Base-by-base conservation (phyloP, 2,113 vertebrate genomes). In the Carettochelys insculpta region DNA sequence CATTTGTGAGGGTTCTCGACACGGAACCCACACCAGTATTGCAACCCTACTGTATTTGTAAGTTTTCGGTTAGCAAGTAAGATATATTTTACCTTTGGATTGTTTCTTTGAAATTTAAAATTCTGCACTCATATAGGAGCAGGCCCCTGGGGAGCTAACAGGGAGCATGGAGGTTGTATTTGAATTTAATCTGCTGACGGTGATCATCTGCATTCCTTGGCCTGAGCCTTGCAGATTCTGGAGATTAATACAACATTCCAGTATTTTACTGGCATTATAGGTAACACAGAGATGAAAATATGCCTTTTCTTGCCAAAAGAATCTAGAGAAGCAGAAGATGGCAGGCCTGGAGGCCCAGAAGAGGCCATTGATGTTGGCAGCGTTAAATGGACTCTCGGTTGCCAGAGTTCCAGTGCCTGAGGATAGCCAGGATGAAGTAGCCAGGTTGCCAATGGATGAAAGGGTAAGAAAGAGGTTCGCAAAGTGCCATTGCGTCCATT, bases 251-350 rank as follows among this genome's bases (percentile, higher is more conserved):
- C 96, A 95, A 91, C 97, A 98, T 98, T 98, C 98, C 97, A 98
- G 71, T 94, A 96, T 97, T 98, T 97, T 96, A 68, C 96, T 96
- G 97, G 97, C 95, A 95, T 97, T 96, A 94, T 94, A 97, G 97
- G 97, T 98, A 97, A 97, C 95, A 96, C 95, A 87, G 93, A 97
- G 96, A 97, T 97, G 96, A 98, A 98, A 98, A 98, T 94, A 88
- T 98, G 97, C 98, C 97, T 97, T 99, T 98, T 98, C 97, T 98
- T 99, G 95, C 97, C 98, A 86, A 98, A 98, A 99, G 99, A 99
- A 99, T 95, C 98, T 99, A 97, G 99, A 99, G 96, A 99, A 99
- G 95, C 99, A 99, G 98, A 99, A 99, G 98, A 98, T 98, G 98
- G 99, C 98, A 31, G 97, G 97, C 90, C 98, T 99, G 97, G 99